Conservation (phyloP, 2,797 vertebrate species). For the Centropyge bicolor region DNA sequence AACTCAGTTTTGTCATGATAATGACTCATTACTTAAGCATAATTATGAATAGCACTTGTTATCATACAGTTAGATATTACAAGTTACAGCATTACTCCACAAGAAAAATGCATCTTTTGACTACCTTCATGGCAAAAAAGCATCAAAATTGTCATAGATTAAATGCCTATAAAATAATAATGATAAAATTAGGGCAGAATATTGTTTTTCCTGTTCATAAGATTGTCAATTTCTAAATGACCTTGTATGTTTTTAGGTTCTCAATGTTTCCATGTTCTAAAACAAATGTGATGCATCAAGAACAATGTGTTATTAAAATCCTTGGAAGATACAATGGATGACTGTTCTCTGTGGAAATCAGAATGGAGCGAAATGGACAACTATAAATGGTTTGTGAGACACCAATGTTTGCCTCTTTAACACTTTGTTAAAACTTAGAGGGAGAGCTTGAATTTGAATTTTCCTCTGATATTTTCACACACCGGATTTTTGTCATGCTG, state of each 20-base stretch:
- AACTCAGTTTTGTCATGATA: neutral
- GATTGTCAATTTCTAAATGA: conserved; percentile 6
- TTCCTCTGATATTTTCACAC: conserved; percentile 66
- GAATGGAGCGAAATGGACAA: conserved; percentile 57
- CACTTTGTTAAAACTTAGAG: conserved; percentile 61
- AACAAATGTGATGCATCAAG: conserved; percentile 80
- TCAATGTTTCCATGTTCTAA: conserved; percentile 99
- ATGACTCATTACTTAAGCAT: neutral
- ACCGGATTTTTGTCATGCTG: conserved; percentile 47
- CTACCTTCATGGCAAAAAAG: neutral
- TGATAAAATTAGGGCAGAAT: too few species aligned
- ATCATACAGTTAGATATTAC: neutral
- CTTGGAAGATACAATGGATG: conserved; percentile 35
- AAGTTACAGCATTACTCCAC: too few species aligned
- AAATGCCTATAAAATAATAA: neutral
- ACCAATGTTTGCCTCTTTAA: conserved; percentile 76
- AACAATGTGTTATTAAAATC: conserved; percentile 70
- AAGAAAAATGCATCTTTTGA: neutral
- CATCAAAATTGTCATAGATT: neutral
- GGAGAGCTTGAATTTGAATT: conserved; percentile 63
- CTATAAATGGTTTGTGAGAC: conserved; percentile 61
- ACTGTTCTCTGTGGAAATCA: conserved; percentile 55
- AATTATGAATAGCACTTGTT: neutral
- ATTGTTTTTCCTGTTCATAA: neutral
- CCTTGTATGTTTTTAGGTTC: conserved; percentile 86